Evolutionary conservation across 2,888 invertebrate genomes (phyloP).

Genomic region (Mythimna pallens): DNA sequence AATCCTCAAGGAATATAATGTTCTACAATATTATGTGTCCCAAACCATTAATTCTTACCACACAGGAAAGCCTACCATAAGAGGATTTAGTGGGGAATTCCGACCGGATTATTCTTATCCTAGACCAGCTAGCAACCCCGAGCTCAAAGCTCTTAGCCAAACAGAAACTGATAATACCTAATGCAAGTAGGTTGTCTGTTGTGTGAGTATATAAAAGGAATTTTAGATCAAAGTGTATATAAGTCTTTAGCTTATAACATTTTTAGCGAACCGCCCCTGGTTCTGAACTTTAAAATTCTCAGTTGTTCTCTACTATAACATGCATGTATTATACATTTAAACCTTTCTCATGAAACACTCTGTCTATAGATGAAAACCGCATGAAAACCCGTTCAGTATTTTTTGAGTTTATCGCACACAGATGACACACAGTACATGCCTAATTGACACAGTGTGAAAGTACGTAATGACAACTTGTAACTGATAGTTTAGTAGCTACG

Average conservation of each 20-base stretch:
- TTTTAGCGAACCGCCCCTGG: not conserved
- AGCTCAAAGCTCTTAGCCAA: constrained; percentile 50
- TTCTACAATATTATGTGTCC: constrained; percentile 32
- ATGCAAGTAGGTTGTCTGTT: constrained; percentile 32
- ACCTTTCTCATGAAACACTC: no score
- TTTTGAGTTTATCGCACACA: no score
- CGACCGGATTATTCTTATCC: constrained; percentile 57
- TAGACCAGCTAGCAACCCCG: constrained; percentile 42
- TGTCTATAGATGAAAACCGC: no score
- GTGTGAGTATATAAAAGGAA: constrained; percentile 29
- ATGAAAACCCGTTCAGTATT: no score
- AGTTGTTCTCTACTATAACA: no score
- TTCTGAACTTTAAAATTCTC: no score
- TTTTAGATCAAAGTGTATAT: constrained; percentile 27
- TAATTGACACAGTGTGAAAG: not conserved
- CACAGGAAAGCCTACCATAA: constrained; percentile 45
- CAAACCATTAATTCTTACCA: constrained; percentile 42
- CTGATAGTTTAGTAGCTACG: constrained; percentile 7
- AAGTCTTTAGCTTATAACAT: not conserved
- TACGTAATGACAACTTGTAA: not conserved
- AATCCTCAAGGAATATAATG: constrained; percentile 28
- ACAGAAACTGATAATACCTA: constrained; percentile 46
- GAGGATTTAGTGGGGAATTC: constrained; percentile 48
- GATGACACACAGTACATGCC: not conserved
- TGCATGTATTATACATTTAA: no score